Evolutionary conservation across 2,797 vertebrate genomes (phyloP).

Genomic region (Gastrophryne carolinensis): DNA sequence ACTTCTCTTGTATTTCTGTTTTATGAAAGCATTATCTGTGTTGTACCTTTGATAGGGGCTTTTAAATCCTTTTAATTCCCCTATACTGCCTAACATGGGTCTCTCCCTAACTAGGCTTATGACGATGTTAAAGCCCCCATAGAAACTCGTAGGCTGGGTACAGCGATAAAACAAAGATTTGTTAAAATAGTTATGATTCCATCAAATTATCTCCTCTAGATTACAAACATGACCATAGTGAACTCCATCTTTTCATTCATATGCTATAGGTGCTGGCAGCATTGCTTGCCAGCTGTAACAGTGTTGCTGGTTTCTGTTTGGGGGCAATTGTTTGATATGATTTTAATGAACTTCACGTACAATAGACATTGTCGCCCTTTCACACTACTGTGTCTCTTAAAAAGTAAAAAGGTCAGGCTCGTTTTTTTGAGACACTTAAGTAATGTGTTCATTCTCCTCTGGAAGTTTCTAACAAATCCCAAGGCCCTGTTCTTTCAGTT

Average conservation of each 20-base stretch:
- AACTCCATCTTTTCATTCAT: background rate
- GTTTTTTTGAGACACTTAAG: constrained; percentile 9
- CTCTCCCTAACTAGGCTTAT: too few relatives aligned
- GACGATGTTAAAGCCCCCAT: too few relatives aligned
- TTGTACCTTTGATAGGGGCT: too few relatives aligned
- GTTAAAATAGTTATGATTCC: too few relatives aligned
- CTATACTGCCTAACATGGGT: too few relatives aligned
- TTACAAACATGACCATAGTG: too few relatives aligned
- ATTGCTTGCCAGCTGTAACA: background rate
- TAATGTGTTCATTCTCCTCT: background rate
- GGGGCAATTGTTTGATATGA: background rate
- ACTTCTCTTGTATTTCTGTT: too few relatives aligned
- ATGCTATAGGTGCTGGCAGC: background rate
- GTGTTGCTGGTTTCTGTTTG: background rate
- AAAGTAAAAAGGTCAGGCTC: background rate
- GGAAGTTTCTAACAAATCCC: background rate
- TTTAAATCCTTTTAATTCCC: too few relatives aligned
- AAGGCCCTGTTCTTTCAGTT: background rate
- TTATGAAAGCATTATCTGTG: too few relatives aligned
- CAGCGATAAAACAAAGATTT: too few relatives aligned
- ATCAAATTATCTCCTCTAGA: too few relatives aligned
- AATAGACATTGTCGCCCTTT: background rate
- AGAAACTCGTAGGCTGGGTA: too few relatives aligned
- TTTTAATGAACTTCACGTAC: background rate
- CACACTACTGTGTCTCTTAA: background rate